phyloP scores from a whole-genome alignment of 2,888 invertebrate species.

The Amblyteles armatorius region DNA sequence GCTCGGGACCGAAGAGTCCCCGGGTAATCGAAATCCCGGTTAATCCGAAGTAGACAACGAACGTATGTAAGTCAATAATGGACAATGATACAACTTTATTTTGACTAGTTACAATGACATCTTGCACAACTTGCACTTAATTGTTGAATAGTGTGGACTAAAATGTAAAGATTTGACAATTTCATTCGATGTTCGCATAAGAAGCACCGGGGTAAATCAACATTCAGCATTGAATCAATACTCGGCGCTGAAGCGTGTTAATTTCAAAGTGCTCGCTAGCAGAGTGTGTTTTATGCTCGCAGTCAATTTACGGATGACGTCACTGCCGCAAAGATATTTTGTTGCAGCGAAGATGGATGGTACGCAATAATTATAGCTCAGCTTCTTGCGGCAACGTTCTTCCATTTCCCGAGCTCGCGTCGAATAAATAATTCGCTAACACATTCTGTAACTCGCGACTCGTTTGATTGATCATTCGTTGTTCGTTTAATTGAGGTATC shows the following conservation, averaged over 20 bases:
- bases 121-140: too few species aligned
- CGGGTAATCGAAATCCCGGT: too few species aligned
- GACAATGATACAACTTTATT: too few species aligned
- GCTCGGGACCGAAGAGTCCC: too few species aligned
- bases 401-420: constrained; percentile 8
- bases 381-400: constrained; percentile 17
- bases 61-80: too few species aligned
- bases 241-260: neutral
- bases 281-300: neutral
- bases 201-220: neutral
- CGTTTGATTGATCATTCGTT: constrained; percentile 31
- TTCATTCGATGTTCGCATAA: neutral
- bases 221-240: neutral
- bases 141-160: too few species aligned
- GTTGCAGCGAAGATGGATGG: neutral
- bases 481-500: constrained; percentile 39
- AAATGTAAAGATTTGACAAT: neutral
- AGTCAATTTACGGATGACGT: neutral
- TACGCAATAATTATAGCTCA: neutral
- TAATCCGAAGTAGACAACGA: too few species aligned
- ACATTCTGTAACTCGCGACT: constrained; percentile 1
- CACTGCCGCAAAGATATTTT: neutral
- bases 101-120: too few species aligned
- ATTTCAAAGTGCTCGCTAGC: neutral
- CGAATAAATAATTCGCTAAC: constrained; percentile 25